Percentiles rank a stretch among this genome's conserved stretches.
phyloP scores from a whole-genome alignment of 2,888 invertebrate species.

The Pimpla rufipes region DNA sequence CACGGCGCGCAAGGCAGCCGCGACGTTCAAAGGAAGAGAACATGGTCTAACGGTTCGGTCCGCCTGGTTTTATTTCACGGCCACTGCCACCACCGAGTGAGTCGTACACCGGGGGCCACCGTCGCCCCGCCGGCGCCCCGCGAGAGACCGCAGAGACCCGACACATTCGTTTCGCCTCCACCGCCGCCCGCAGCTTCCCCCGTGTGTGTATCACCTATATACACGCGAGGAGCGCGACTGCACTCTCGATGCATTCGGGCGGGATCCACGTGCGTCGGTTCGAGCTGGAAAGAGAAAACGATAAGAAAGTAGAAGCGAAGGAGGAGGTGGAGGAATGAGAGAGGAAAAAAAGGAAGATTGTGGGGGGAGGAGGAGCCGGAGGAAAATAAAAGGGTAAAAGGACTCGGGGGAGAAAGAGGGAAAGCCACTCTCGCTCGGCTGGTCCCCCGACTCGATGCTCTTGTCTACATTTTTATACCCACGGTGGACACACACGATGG shows the following conservation, averaged over 20 bases:
- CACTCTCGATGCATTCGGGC: conserved; percentile 26
- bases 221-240: background rate
- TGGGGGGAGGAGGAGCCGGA: background rate
- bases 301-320: conserved; percentile 5
- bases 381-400: conserved; percentile 31
- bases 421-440: conserved; percentile 42
- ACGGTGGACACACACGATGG: conserved; percentile 8
- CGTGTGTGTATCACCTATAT: background rate
- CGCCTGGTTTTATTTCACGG: conserved; percentile 78
- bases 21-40: conserved; percentile 66
- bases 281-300: conserved; percentile 16
- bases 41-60: conserved; percentile 78
- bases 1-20: background rate
- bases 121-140: background rate
- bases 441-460: conserved; percentile 35
- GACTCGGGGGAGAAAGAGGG: conserved; percentile 5
- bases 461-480: conserved; percentile 46
- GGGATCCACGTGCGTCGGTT: background rate
- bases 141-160: conserved; percentile 30
- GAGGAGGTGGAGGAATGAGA: background rate
- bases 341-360: background rate
- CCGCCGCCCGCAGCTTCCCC: conserved; percentile 22
- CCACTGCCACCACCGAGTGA: conserved; percentile 65
- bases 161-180: conserved; percentile 51
- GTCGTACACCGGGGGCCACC: conserved; percentile 17